Conservation (phyloP, 1,140 invertebrate species). For the Drosophila neocordata region DNA sequence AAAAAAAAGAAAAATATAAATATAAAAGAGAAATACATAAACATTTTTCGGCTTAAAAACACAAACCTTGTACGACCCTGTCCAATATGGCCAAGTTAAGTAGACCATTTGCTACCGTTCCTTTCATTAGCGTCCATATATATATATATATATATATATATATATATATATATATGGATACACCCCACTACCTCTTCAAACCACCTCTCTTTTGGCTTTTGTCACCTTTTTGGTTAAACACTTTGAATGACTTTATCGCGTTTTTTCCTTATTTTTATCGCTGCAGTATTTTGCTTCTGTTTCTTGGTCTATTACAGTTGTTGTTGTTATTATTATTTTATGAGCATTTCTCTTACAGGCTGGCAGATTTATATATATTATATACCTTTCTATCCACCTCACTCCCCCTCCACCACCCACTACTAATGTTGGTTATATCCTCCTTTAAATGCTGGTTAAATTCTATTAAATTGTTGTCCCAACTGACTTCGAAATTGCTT, state of each 20-base stretch:
- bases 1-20: too few species aligned
- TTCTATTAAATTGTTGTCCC: constrained; percentile 65
- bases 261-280: constrained; percentile 51
- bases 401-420: not conserved
- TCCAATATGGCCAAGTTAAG: not conserved
- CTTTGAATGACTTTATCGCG: constrained; percentile 75
- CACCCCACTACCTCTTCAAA: too few species aligned
- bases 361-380: constrained; percentile 72
- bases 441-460: constrained; percentile 66
- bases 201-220: not conserved
- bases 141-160: too few species aligned
- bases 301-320: not conserved
- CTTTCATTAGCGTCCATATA: not conserved
- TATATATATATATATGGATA: too few species aligned
- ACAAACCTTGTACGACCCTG: not conserved
- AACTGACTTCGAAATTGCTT: constrained; percentile 38
- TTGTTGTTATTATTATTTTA: constrained; percentile 59
- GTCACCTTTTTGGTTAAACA: constrained; percentile 47
- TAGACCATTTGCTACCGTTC: not conserved
- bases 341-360: constrained; percentile 55
- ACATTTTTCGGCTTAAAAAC: constrained; percentile 2
- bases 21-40: too few species aligned
- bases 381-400: constrained; percentile 5
- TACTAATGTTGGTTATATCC: too few species aligned
- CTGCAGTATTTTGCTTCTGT: constrained; percentile 64